These are phyloP conservation scores for Brachionus rubens DNA, from an alignment of 1,140 invertebrate species.

Conservation along the genomic window DNA sequence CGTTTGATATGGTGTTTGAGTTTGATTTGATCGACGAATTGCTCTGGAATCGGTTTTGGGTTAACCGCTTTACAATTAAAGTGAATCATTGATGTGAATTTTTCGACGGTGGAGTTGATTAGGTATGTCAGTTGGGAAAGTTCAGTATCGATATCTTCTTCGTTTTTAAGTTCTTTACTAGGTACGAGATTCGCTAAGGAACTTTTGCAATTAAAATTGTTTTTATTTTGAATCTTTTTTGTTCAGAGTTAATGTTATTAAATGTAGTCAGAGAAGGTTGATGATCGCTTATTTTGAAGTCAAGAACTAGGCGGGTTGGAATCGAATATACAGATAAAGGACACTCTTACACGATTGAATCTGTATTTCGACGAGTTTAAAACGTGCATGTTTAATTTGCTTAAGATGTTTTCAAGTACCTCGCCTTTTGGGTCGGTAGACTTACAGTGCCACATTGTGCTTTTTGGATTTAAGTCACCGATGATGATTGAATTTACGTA, in stretches of 20 bases:
- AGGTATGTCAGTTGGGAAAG: not conserved
- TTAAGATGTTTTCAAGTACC: too few relatives aligned
- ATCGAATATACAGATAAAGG: not conserved
- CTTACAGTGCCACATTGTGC: not conserved
- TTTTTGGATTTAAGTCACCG: not conserved
- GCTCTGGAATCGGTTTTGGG: slow-evolving; percentile 8
- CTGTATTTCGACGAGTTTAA: too few relatives aligned
- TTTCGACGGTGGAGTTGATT: slow-evolving; percentile 1
- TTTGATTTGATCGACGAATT: not conserved
- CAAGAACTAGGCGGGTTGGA: not conserved
- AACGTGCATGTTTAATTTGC: too few relatives aligned
- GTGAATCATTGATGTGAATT: slow-evolving; percentile 14
- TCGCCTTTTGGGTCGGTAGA: too few relatives aligned
- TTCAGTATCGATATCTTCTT: slow-evolving; percentile 8
- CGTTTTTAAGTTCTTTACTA: not conserved
- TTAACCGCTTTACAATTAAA: not conserved
- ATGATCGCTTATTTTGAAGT: not conserved
- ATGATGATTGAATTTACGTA: not conserved
- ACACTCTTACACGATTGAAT: not conserved
- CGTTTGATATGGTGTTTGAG: not conserved
- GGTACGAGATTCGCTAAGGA: not conserved
- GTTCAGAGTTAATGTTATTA: not conserved
- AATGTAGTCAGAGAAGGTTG: not conserved
- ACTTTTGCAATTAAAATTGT: slow-evolving; percentile 4
- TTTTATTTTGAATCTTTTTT: not conserved